Evolutionary conservation across 2,113 vertebrate genomes (phyloP), one percentile per base, ranked within the genome.

Genomic region (Apeltes quadracus): DNA sequence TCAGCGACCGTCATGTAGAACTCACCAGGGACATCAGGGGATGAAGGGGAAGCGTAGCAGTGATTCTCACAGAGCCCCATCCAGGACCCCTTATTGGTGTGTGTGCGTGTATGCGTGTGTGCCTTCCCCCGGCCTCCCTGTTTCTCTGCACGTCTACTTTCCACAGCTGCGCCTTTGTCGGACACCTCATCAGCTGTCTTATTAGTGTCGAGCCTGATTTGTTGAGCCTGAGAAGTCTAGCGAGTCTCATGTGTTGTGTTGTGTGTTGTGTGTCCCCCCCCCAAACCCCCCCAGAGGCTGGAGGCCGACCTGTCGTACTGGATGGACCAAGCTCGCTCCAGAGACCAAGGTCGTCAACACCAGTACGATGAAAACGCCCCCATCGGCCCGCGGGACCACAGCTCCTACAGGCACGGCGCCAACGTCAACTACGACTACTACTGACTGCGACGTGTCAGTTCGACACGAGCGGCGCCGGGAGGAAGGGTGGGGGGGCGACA

Each of bases 361-460:
- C 96, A 98, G 76, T 96, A 97, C 0, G 97, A 98, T 2, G 97
- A 98, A 62, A 97, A 98, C 7, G 39, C 96, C 0, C 93, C 96
- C 0, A 90, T 95, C 0, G 95, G 92, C 13, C 95, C 97, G 0
- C 91, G 81, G 6, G 89, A 94, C 63, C 83, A 92, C 0, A 14
- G 90, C 3, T 80, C 87, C 25, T 94, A 96, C 88, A 90, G 97
- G 75, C 94, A 97, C 0, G 96, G 98, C 12, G 96, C 97, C 7
- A 84, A 94, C 0, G 95, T 98, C 85, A 98, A 98, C 85, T 99
- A 98, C 0, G 96, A 98, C 0, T 96, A 98, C 84, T 97, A 98
- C 79, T 98, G 91, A 89, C 53, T 50, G 59, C 7, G 51, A 29
- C 4, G 7, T 48, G 5, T 25, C 16, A 8, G 32, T 23, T 53